Evolutionary conservation across 2,113 vertebrate genomes (phyloP), one percentile per base, ranked within the genome.

Genomic region (Brachyhypopomus occidentalis): DNA sequence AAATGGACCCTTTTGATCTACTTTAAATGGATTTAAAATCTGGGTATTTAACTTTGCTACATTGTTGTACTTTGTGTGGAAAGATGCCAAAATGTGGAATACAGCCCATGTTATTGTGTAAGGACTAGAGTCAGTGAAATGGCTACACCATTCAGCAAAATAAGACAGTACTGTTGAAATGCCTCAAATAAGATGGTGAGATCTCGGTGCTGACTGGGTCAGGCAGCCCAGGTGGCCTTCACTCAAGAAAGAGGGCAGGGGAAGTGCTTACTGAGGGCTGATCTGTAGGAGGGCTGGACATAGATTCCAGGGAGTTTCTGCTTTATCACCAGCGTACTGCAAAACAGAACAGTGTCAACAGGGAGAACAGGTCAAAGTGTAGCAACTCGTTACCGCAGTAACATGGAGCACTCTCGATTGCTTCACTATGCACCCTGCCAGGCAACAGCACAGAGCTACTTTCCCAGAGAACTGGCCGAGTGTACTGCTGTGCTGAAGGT

Each of bases 301-400:
- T 99, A 99, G 86, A 99, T 97, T 2, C 98, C 97, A 0, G 98
- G 97, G 48, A 99, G 88, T 82, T 97, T 98, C 93, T 99, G 98
- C 90, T 98, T 98, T 80, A 98, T 96, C 84, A 99, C 95, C 27
- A 99, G 87, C 30, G 97, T 99, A 83, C 98, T 99, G 86, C 60
- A 94, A 90, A 52, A 81, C 85, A 90, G 17, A 77, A 6, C 19
- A 7, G 23, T 3, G 19, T n/a, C 48, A 69, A 69, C 64, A 20
- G 34, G 8, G 19, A 69, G 20, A 41, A 41, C 4, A 41, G 34
- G 3, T 38, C 66, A n/a, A n/a, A 7, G 8, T 14, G 45, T 36
- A 22, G 1, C 30, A 36, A 3, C 25, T 16, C 6, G 6, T 66
- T 16, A 22, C 19, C 9, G 12, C 45, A 52, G 45, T 30, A 30